Evolutionary conservation across 2,113 vertebrate genomes (phyloP).

Genomic region (Polypterus senegalus): DNA sequence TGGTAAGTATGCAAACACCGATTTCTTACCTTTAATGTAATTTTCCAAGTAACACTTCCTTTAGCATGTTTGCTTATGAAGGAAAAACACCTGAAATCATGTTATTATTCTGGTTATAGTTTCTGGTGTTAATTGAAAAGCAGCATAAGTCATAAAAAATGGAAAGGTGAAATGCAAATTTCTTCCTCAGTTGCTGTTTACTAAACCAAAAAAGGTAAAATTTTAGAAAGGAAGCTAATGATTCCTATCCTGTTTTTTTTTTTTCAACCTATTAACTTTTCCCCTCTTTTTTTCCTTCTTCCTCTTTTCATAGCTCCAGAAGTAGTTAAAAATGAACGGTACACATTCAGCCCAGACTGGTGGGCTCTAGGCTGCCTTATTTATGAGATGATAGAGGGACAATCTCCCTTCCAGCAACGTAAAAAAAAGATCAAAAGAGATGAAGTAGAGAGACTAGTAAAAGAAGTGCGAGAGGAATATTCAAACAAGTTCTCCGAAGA

Average conservation of each 20-base stretch:
- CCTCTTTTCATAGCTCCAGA: conserved; percentile 87
- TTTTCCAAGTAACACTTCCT: no score
- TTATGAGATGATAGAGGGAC: conserved; percentile 95
- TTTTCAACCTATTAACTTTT: neutral
- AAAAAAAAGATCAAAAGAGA: conserved; percentile 95
- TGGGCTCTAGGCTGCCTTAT: conserved; percentile 90
- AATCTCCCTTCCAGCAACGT: conserved; percentile 92
- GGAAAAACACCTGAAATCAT: no score
- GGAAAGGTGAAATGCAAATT: no score
- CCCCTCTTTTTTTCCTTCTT: neutral
- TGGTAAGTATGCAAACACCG: no score
- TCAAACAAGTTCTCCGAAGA: conserved; percentile 71
- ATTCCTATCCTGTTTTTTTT: neutral
- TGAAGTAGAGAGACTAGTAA: conserved; percentile 85
- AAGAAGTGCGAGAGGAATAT: conserved; percentile 81
- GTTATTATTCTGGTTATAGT: no score
- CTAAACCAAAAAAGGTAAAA: neutral
- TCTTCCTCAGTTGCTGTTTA: no score
- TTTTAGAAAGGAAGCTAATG: neutral
- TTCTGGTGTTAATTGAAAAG: no score
- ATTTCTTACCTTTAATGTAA: no score
- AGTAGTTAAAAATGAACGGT: conserved; percentile 87
- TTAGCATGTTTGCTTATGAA: no score
- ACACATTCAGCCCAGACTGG: conserved; percentile 92
- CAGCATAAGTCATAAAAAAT: no score